These are phyloP conservation scores for Nanorana parkeri DNA, from an alignment of 2,113 vertebrate species.

Conservation along the genomic window DNA sequence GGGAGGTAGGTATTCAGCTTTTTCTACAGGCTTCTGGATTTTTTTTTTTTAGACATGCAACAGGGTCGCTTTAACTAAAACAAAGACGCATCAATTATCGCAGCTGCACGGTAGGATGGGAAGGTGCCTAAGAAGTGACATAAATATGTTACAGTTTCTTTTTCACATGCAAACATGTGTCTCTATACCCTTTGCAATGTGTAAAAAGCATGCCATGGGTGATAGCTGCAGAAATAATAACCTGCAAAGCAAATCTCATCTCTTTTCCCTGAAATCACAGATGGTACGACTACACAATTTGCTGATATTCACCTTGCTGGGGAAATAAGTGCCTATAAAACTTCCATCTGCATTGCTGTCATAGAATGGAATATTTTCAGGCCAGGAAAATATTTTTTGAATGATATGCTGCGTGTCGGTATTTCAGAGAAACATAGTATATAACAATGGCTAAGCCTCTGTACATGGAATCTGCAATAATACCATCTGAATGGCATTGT, in stretches of 20 bases:
- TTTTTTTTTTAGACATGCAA: too few relatives aligned
- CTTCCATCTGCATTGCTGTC: constrained; percentile 34
- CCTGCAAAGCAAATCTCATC: constrained; percentile 19
- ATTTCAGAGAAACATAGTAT: background rate
- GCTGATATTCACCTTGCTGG: constrained; percentile 28
- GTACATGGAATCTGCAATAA: constrained; percentile 1
- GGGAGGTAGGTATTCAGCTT: too few relatives aligned
- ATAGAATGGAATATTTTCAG: constrained; percentile 23
- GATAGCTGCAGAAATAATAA: constrained; percentile 9
- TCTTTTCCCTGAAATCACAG: constrained; percentile 41
- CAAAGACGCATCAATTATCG: too few relatives aligned
- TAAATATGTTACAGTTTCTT: background rate
- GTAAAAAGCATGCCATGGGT: constrained; percentile 20
- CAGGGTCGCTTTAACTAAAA: too few relatives aligned
- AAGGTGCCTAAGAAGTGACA: background rate
- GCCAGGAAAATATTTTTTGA: background rate
- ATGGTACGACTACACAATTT: constrained; percentile 32
- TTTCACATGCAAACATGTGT: background rate
- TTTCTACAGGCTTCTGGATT: too few relatives aligned
- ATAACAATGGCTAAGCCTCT: background rate
- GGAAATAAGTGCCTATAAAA: constrained; percentile 36
- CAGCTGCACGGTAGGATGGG: too few relatives aligned
- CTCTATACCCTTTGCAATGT: constrained; percentile 19
- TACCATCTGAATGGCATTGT: background rate
- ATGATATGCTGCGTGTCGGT: background rate